phyloP scores from a whole-genome alignment of 2,888 invertebrate species.

The Dolichopus griseipennis region DNA sequence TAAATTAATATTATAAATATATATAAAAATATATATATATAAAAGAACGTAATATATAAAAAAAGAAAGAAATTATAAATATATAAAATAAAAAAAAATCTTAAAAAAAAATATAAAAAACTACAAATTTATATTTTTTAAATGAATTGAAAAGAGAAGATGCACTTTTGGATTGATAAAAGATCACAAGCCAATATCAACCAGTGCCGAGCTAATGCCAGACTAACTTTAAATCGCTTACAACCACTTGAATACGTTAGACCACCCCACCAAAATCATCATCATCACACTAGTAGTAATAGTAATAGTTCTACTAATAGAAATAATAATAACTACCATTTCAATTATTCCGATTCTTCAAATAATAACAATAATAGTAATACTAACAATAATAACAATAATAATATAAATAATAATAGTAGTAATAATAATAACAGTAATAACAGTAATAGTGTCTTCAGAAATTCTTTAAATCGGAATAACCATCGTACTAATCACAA shows the following conservation, averaged over 20 bases:
- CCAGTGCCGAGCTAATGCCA: constrained; percentile 6
- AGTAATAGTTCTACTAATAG: neutral
- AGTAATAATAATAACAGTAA: neutral
- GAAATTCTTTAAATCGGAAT: neutral
- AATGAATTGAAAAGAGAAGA: constrained; percentile 30
- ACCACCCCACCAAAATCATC: neutral
- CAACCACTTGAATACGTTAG: constrained; percentile 1
- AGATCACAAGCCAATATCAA: constrained; percentile 53
- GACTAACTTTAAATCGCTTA: constrained; percentile 1
- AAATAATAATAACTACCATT: neutral
- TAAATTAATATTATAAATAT: too few relatives aligned
- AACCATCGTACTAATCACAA: neutral
- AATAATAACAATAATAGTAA: neutral
- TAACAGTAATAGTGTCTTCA: neutral
- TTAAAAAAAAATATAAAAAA: too few relatives aligned
- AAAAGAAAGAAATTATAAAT: neutral
- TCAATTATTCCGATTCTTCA: neutral
- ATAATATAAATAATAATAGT: too few relatives aligned
- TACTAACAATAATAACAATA: neutral
- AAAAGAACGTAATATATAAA: too few relatives aligned
- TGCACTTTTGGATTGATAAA: constrained; percentile 86
- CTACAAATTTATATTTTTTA: neutral
- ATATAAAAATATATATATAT: too few relatives aligned
- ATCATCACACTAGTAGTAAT: neutral
- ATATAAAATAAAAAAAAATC: neutral